Base-by-base conservation (phyloP, 2,797 vertebrate genomes). In the Novumbra hubbsi region DNA sequence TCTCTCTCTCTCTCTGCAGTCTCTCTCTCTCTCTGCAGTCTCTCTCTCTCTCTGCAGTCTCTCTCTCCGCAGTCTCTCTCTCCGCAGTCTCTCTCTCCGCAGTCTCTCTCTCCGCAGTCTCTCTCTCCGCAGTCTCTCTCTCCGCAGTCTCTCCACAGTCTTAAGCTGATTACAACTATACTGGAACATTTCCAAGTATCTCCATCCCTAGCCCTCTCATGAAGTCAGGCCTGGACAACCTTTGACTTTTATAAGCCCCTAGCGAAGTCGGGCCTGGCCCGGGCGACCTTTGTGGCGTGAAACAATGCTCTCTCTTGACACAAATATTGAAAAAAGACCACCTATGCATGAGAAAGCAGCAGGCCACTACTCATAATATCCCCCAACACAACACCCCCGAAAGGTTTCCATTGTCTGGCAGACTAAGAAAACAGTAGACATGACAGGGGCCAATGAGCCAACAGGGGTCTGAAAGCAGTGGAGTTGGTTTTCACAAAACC, bases 341-440 rank as follows among this genome's bases (percentile, higher is more conserved):
- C 68, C 57, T 38, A 75, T 15, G 80, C 73, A 80, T 79, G 77
- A 88, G 81, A 79, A 81, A 85, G 79, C 49, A 64, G 81, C 81
- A 86, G 68, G 78, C 78, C 81, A 5, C 66, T 65, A 76, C 81
- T 83, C 76, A 86, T 81, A 80, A 75, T 50, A 74, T 14, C 65
- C 81, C 80, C 78, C 72, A 68, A 19, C 71, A 62, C 41, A 21
- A 6, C 11, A 30, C 60, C 71, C 30, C 32, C 62, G 21, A 17
- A 64, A 70, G 78, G 71, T 77, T 86, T 87, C 84, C 87, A 89
- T 88, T 88, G 86, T 90, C 84, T 52, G 84, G 80, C 38, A 76
- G 78, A 68, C 64, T 73, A 57, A 74, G 49, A 75, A 50, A 45
- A 75, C 72, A 75, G 75, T 65, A 21, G 74, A 83, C 80, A 78